Conservation (phyloP, 2,113 vertebrate species). For the Chloropsis hardwickii region DNA sequence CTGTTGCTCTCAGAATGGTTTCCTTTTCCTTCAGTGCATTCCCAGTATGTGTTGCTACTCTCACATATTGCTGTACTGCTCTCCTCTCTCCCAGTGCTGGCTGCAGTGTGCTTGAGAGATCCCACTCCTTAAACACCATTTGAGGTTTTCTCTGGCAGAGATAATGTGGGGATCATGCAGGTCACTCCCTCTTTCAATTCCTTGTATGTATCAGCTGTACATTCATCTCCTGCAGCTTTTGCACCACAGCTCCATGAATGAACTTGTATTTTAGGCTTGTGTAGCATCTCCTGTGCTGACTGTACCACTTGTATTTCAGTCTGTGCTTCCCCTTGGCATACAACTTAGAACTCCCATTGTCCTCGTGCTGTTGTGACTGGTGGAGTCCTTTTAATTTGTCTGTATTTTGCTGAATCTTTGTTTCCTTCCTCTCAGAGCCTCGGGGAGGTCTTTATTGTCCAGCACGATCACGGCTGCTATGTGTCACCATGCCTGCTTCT, state of each 20-base stretch:
- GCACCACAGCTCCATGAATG: background rate
- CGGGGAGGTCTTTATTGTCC: background rate
- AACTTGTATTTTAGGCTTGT: background rate
- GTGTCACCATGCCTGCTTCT: background rate
- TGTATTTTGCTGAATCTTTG: background rate
- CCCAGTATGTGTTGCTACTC: background rate
- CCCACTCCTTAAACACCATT: background rate
- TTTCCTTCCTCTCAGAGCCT: background rate
- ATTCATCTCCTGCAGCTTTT: background rate
- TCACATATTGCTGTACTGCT: background rate
- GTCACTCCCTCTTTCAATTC: background rate
- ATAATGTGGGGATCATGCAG: background rate
- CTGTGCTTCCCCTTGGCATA: background rate
- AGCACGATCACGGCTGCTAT: fast-evolving
- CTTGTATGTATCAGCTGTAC: background rate
- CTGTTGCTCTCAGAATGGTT: background rate
- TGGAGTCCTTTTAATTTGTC: background rate
- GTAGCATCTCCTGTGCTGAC: background rate
- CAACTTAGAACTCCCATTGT: background rate
- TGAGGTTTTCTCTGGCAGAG: background rate
- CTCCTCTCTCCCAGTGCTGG: background rate
- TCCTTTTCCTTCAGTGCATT: background rate
- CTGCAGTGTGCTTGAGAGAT: background rate
- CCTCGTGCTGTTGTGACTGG: background rate
- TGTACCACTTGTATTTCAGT: background rate